Base-by-base conservation (phyloP, 2,888 invertebrate genomes). In the Iselma pallidipennis region DNA sequence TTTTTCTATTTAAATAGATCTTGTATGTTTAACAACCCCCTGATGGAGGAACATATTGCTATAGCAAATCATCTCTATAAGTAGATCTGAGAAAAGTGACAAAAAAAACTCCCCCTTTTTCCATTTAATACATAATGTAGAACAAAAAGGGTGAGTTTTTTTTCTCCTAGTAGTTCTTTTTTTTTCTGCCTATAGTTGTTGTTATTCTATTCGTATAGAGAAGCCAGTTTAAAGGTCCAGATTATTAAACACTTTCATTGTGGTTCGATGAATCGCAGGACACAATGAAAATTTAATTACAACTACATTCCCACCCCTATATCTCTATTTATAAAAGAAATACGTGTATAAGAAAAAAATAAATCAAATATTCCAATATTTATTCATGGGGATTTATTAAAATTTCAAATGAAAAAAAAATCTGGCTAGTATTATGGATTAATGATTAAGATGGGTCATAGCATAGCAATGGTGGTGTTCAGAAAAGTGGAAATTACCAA, bases 221-320 rank as follows among this genome's bases (percentile, higher is more conserved):
- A n/a, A n/a, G n/a, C n/a, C n/a, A n/a, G n/a, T n/a, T n/a, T n/a
- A n/a, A n/a, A n/a, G n/a, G n/a, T 37, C 16, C 14, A 54, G 55
- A 62, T 62, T 62, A 62, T 68, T 67, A 70, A 70, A 68, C 70
- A 73, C 73, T 74, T 75, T 60, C 33, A 60, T 72, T 76, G 75
- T 71, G 74, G 75, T 71, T 29, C 57, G 65, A 21, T 63, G 63
- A 51, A 57, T 59, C 55, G 16, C 42, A 19, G 45, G 62, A 48
- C 57, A 59, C 58, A 62, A 62, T 62, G 62, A 59, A 62, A 62
- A 62, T 62, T 62, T 62, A 62, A 62, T 62, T 62, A 62, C 62
- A 55, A 54, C 54, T 54, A 28, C n/a, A n/a, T n/a, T n/a, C n/a
- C n/a, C n/a, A n/a, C 50, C 31, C 28, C 49, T 53, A 57, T 53